Conservation (phyloP, 92 coral and sea anemone species). For the Siderastrea radians region DNA sequence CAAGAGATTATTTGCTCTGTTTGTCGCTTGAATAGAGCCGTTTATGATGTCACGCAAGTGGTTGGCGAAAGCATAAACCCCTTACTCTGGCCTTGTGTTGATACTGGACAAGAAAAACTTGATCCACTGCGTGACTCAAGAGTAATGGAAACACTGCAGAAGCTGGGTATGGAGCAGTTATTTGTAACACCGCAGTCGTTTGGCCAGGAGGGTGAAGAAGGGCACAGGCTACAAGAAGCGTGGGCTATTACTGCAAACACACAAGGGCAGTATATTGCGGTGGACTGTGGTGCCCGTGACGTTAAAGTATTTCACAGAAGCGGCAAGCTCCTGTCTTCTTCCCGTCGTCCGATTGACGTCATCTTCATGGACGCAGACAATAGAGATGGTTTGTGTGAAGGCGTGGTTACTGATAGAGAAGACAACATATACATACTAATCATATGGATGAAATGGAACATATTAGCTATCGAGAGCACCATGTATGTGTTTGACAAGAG, state of each 20-base stretch:
- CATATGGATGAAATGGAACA: neutral
- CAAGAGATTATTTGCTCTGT: slow-evolving; percentile 29
- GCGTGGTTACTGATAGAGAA: slow-evolving; percentile 25
- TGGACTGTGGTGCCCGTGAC: neutral
- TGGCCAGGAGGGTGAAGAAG: neutral
- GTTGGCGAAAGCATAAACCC: neutral
- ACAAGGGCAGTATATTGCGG: neutral
- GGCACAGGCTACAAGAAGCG: neutral
- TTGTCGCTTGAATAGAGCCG: slow-evolving; percentile 11
- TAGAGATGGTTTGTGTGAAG: neutral
- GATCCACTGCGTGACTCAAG: slow-evolving; percentile 2
- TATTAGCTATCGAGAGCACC: neutral
- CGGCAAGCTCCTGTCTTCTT: neutral
- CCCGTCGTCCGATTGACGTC: no score
- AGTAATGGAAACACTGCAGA: neutral
- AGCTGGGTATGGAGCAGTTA: neutral
- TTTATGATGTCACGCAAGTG: slow-evolving; percentile 10
- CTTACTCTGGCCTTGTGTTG: neutral
- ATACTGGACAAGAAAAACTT: neutral
- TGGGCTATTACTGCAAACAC: neutral
- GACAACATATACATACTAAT: slow-evolving; percentile 36
- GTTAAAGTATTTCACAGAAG: neutral
- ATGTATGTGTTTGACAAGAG: neutral
- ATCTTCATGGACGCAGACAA: no score
- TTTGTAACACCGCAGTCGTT: neutral